phyloP scores from a whole-genome alignment of 2,888 invertebrate species.

The Drosophila cracens region DNA sequence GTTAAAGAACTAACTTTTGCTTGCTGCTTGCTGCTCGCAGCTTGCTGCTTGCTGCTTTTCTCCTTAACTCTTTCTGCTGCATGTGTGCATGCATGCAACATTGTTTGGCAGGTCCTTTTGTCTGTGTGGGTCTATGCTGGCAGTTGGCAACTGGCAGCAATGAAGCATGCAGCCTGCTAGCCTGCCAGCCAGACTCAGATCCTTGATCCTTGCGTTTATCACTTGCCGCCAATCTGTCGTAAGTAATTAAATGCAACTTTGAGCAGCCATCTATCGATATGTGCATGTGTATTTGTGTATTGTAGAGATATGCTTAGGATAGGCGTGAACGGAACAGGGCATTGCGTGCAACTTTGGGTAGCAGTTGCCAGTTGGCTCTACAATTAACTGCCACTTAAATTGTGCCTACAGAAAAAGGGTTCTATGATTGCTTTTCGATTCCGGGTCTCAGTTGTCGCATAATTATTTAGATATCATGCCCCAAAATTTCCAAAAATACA shows the following conservation, averaged over 20 bases:
- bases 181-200: slow-evolving; percentile 38
- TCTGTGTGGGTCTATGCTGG: slow-evolving; percentile 15
- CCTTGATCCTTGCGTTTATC: slow-evolving; percentile 33
- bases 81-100: slow-evolving; percentile 15
- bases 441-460: slow-evolving; percentile 31
- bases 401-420: slow-evolving; percentile 23
- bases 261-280: slow-evolving; percentile 50
- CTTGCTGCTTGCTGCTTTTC: slow-evolving; percentile 4
- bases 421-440: slow-evolving; percentile 17
- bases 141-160: slow-evolving; percentile 56
- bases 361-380: slow-evolving; percentile 33
- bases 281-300: slow-evolving; percentile 1
- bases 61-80: slow-evolving; percentile 34
- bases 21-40: neutral
- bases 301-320: slow-evolving; percentile 23
- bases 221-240: slow-evolving; percentile 52
- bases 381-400: slow-evolving; percentile 45
- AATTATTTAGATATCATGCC: slow-evolving; percentile 53
- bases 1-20: slow-evolving; percentile 43
- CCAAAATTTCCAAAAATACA: slow-evolving; percentile 21
- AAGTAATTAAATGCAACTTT: slow-evolving; percentile 72
- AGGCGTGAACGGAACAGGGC: slow-evolving; percentile 21
- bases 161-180: slow-evolving; percentile 47
- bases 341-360: slow-evolving; percentile 46
- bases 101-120: slow-evolving; percentile 38